These are phyloP conservation scores for Cerceris ruficornis DNA, from an alignment of 2,888 invertebrate species.

Conservation along the genomic window DNA sequence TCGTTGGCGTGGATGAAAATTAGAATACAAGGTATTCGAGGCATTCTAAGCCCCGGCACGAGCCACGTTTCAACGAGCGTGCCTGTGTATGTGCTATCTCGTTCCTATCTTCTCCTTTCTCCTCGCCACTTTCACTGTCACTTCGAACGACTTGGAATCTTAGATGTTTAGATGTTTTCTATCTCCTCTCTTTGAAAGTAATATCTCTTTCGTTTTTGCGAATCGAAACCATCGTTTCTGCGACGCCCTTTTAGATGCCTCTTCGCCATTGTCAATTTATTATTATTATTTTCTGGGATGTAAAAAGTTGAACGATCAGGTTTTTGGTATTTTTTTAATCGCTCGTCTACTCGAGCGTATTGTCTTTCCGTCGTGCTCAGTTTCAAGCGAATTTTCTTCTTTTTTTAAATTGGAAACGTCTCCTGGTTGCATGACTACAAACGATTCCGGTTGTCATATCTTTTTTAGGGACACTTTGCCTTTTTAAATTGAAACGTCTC, in stretches of 20 bases:
- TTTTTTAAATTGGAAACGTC: too few species aligned
- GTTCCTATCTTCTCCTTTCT: conserved; percentile 53
- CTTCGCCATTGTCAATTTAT: too few species aligned
- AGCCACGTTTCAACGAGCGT: conserved; percentile 28
- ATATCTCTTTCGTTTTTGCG: not conserved
- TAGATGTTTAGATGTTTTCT: conserved; percentile 10
- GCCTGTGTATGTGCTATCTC: conserved; percentile 38
- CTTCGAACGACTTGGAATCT: conserved; percentile 21
- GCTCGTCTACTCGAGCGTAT: too few species aligned
- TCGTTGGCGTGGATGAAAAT: not conserved
- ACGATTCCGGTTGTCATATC: conserved; percentile 1
- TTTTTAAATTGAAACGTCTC: too few species aligned
- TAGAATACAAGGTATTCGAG: conserved; percentile 7
- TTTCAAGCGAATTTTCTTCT: too few species aligned
- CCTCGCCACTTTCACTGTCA: conserved; percentile 58
- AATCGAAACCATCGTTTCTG: not conserved
- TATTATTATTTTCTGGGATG: too few species aligned
- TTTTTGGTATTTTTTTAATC: too few species aligned
- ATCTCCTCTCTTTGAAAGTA: conserved; percentile 4
- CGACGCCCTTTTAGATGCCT: not conserved
- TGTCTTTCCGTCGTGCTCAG: too few species aligned
- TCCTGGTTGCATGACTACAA: too few species aligned
- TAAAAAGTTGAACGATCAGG: too few species aligned
- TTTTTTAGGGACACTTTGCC: too few species aligned
- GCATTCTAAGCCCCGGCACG: not conserved